phyloP scores from a whole-genome alignment of 1,140 invertebrate genomes.

The Reticulitermes speratus region DNA sequence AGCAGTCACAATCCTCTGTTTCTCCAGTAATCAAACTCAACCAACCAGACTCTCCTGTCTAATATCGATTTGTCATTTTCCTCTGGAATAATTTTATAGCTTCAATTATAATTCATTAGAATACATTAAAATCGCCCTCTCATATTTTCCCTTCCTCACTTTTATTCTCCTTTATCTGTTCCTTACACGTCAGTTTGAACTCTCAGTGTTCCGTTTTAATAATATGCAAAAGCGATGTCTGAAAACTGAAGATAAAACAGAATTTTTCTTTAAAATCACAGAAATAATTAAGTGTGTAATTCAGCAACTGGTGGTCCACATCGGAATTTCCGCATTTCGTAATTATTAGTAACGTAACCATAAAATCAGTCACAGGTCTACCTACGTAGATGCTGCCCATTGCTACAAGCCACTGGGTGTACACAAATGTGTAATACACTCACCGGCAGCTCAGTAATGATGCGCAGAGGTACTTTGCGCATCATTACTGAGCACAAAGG shows the following conservation, averaged over 20 bases:
- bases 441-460: too few relatives aligned
- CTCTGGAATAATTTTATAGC: neutral
- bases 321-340: too few relatives aligned
- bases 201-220: neutral
- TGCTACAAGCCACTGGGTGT: too few relatives aligned
- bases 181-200: neutral
- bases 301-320: too few relatives aligned
- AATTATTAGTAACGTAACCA: too few relatives aligned
- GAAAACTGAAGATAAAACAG: neutral
- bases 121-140: constrained; percentile 3
- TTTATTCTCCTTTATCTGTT: neutral
- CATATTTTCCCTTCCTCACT: neutral
- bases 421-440: too few relatives aligned
- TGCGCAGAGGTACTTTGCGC: too few relatives aligned
- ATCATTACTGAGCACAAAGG: too few relatives aligned
- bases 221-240: neutral
- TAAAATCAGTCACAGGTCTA: too few relatives aligned
- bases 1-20: neutral
- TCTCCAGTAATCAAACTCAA: neutral
- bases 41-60: neutral
- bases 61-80: constrained; percentile 4
- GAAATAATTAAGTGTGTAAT: too few relatives aligned
- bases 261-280: neutral
- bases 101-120: constrained; percentile 17
- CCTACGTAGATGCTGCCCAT: too few relatives aligned